Evolutionary conservation across 2,888 invertebrate genomes (phyloP).

Genomic region (Priocnemis perturbator): DNA sequence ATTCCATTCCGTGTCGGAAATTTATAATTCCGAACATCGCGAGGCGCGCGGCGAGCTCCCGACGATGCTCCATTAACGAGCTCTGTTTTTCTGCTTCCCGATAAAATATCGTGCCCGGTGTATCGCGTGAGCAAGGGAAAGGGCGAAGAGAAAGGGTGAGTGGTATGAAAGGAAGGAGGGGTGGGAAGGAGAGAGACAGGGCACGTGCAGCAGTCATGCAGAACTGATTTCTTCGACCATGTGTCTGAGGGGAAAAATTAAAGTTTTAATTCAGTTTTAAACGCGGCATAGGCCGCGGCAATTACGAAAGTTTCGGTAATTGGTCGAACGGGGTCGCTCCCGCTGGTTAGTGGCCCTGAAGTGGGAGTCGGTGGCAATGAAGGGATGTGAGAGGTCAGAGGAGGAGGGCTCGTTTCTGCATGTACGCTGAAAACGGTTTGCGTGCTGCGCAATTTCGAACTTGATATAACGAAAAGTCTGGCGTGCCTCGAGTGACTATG

Average conservation of each 20-base stretch:
- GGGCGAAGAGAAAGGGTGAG: no score
- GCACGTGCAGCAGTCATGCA: constrained; percentile 5
- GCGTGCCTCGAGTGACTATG: neutral
- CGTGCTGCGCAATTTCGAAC: constrained; percentile 60
- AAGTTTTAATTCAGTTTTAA: constrained; percentile 71
- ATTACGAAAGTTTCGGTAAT: constrained; percentile 69
- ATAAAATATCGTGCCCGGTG: no score
- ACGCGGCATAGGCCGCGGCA: constrained; percentile 50
- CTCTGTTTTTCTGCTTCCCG: no score
- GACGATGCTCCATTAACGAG: no score
- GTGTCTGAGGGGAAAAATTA: constrained; percentile 61
- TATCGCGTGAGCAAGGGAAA: no score
- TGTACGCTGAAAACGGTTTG: constrained; percentile 41
- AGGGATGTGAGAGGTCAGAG: constrained; percentile 30
- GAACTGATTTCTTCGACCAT: constrained; percentile 8
- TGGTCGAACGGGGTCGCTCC: constrained; percentile 51
- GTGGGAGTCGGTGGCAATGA: constrained; percentile 13
- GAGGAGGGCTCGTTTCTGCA: constrained; percentile 6
- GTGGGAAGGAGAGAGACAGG: constrained; percentile 2
- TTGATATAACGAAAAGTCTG: constrained; percentile 41
- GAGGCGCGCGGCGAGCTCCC: no score
- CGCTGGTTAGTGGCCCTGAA: constrained; percentile 35
- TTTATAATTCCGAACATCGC: no score
- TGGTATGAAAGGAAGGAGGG: neutral
- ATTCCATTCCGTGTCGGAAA: no score